Evolutionary conservation across 2,888 invertebrate genomes (phyloP).

Genomic region (Arctia plantaginis): DNA sequence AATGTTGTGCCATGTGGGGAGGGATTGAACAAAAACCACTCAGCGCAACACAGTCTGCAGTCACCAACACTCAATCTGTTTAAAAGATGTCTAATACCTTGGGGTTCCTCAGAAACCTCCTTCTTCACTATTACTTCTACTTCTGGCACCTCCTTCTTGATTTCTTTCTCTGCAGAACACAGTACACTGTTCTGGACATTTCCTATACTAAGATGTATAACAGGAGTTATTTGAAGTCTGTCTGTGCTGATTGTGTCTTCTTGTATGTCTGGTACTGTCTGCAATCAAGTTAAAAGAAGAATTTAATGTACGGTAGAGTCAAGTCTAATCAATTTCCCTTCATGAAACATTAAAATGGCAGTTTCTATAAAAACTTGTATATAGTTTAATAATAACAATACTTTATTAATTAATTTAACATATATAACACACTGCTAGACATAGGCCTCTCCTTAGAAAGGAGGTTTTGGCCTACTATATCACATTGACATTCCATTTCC

Average conservation of each 20-base stretch:
- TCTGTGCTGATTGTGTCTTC: background rate
- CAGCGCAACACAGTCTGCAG: too few relatives aligned
- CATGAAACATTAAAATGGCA: background rate
- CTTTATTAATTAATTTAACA: too few relatives aligned
- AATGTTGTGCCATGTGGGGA: too few relatives aligned
- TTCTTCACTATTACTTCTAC: background rate
- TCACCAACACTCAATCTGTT: too few relatives aligned
- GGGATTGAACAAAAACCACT: too few relatives aligned
- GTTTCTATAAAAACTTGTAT: too few relatives aligned
- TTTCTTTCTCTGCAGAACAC: background rate
- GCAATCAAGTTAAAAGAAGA: background rate
- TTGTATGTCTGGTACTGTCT: background rate
- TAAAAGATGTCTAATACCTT: background rate
- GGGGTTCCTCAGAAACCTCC: background rate
- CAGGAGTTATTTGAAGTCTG: background rate
- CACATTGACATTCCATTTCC: too few relatives aligned
- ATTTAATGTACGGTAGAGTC: too few relatives aligned
- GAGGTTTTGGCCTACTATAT: too few relatives aligned
- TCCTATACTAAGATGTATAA: background rate
- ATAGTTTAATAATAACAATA: too few relatives aligned
- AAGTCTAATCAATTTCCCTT: background rate
- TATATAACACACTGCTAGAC: too few relatives aligned
- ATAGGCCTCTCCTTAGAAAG: too few relatives aligned
- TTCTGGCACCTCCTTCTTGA: background rate
- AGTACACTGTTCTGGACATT: background rate